A percentile compares a stretch with the other conserved stretches of the same genome.
phyloP scores from a whole-genome alignment of 2,113 vertebrate species.

The Turnix velox region DNA sequence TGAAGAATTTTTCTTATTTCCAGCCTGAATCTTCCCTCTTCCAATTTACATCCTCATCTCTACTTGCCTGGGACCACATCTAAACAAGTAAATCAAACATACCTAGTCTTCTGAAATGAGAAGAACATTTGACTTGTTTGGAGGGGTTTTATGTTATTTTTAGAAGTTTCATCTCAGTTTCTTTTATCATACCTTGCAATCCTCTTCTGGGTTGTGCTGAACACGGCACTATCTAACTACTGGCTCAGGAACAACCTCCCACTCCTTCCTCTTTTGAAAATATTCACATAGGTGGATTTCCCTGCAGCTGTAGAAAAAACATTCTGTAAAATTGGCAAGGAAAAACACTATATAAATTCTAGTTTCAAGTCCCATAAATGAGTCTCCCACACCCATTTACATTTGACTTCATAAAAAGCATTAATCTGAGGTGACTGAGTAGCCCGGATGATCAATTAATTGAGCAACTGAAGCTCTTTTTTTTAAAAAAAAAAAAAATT shows the following conservation, averaged over 20 bases:
- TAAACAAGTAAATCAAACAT: not conserved
- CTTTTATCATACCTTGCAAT: conserved; percentile 80
- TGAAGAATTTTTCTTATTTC: no score
- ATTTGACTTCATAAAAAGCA: not conserved
- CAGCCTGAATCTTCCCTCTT: no score
- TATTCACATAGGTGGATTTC: conserved; percentile 89
- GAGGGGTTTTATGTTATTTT: no score
- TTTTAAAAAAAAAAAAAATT: no score
- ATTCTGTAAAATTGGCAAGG: not conserved
- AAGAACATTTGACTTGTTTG: not conserved
- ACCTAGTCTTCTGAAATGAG: not conserved
- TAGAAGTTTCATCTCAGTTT: not conserved
- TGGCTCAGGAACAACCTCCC: conserved; percentile 92
- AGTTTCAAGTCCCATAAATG: not conserved
- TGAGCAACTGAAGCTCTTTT: fast-evolving
- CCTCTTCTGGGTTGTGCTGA: conserved; percentile 78
- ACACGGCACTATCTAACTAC: conserved; percentile 95
- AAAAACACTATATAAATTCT: not conserved
- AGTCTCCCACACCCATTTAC: fast-evolving
- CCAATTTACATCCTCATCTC: not conserved
- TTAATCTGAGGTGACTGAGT: fast-evolving
- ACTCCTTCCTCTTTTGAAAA: conserved; percentile 84
- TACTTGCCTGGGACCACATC: not conserved
- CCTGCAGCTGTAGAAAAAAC: conserved; percentile 79
- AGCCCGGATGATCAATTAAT: no score